A percentile compares a stretch with the other conserved stretches of the same genome.
Conservation (phyloP, 2,797 vertebrate genomes). For the Sylvilagus floridanus region DNA sequence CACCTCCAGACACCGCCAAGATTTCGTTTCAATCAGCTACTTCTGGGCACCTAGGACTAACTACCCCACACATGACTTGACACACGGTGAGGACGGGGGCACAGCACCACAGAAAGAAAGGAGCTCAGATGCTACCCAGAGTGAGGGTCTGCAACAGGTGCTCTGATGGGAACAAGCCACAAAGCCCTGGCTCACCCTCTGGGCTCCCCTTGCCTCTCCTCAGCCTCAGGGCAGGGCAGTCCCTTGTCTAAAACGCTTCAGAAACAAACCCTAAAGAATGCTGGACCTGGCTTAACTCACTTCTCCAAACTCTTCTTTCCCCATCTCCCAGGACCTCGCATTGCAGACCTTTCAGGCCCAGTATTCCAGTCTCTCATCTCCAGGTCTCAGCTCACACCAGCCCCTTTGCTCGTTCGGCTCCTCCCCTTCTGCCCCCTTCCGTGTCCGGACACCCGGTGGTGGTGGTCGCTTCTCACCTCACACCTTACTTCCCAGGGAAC, state of each 20-base stretch:
- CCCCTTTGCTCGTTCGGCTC: neutral
- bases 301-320: neutral
- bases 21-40: no score
- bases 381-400: neutral
- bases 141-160: no score
- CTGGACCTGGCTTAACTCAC: neutral
- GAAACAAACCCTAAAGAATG: neutral
- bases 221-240: neutral
- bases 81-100: neutral
- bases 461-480: neutral
- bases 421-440: neutral
- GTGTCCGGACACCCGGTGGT: neutral
- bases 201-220: neutral
- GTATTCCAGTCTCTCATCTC: neutral
- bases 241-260: neutral
- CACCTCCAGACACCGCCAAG: neutral
- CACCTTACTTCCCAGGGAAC: neutral
- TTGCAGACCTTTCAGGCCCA: neutral
- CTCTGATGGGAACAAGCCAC: neutral
- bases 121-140: no score
- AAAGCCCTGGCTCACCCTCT: neutral
- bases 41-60: no score
- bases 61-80: no score
- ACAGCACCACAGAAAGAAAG: neutral
- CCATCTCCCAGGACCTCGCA: fast-evolving